phyloP scores from a whole-genome alignment of 2,113 vertebrate species.

The Neoarius graeffei region DNA sequence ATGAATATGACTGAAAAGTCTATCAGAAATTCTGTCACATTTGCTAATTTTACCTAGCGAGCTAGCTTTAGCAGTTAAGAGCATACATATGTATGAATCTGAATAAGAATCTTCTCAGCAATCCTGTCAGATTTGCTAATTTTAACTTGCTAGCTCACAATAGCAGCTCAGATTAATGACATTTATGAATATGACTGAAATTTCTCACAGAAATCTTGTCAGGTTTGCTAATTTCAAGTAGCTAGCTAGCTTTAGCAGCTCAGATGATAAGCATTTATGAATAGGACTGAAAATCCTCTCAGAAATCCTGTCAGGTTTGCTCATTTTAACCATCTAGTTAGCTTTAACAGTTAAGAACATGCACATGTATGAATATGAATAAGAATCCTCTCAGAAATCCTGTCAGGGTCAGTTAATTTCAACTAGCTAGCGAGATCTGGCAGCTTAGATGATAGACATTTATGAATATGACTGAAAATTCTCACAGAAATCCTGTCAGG shows the following conservation, averaged over 20 bases:
- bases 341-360: neutral
- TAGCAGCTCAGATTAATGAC: neutral
- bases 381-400: neutral
- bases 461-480: neutral
- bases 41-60: neutral
- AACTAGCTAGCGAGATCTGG: neutral
- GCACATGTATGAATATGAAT: neutral
- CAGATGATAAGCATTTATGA: neutral
- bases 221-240: neutral
- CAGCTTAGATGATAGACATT: neutral
- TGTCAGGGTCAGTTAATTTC: neutral
- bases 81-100: neutral
- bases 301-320: neutral
- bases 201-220: neutral
- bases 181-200: neutral
- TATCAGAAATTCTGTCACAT: neutral
- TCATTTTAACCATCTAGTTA: neutral
- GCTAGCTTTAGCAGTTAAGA: neutral
- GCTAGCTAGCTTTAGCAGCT: neutral
- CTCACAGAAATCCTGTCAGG: neutral
- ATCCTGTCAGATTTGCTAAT: neutral
- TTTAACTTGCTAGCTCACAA: neutral
- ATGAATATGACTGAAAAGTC: neutral
- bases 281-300: neutral
- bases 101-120: neutral